Conservation (phyloP, 2,113 vertebrate genomes). For the Alaudala cheleensis region DNA sequence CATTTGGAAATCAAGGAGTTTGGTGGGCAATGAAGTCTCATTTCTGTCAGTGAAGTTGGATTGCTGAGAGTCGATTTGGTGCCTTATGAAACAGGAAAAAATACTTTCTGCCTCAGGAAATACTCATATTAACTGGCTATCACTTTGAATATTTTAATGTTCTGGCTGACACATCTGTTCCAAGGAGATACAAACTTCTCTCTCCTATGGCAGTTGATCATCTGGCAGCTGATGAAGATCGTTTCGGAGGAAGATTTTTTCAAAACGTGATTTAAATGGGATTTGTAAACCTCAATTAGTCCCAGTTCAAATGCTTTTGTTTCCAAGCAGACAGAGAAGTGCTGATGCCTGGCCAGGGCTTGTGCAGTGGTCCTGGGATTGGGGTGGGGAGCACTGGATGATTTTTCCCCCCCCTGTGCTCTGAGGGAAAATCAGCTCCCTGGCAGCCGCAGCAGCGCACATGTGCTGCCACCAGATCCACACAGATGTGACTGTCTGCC, state of each 20-base stretch:
- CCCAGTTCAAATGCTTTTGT: background rate
- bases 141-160: background rate
- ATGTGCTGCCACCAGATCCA: conserved; percentile 17
- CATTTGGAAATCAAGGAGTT: background rate
- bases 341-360: background rate
- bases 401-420: accelerated
- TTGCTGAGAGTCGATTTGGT: background rate
- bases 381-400: background rate
- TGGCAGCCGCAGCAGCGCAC: background rate
- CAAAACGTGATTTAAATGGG: background rate
- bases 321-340: background rate
- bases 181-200: background rate
- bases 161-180: background rate
- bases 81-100: background rate
- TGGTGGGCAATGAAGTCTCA: accelerated
- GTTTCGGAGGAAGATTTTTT: background rate
- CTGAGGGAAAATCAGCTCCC: background rate
- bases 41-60: background rate
- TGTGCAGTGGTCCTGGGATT: background rate
- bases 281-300: background rate
- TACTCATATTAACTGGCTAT: background rate
- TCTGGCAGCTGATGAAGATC: background rate
- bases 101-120: background rate
- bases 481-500: background rate
- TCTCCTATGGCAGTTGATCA: background rate